Evolutionary conservation across 1,140 invertebrate genomes (phyloP).

Genomic region (Drosophila nikananu): DNA sequence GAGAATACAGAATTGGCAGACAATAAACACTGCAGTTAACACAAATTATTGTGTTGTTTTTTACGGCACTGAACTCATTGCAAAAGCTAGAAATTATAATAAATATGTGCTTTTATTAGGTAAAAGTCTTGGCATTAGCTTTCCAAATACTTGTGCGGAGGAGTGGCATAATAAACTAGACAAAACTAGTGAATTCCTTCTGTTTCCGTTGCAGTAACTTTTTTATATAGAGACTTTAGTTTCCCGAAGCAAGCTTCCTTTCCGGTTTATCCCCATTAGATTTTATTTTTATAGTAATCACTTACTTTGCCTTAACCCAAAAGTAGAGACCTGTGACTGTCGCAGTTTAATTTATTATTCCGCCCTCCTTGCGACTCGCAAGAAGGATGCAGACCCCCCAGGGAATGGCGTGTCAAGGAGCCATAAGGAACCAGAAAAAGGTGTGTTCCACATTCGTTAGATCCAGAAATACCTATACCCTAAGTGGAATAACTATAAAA

Average conservation of each 20-base stretch:
- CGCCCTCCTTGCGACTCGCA: neutral
- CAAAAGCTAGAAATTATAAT: neutral
- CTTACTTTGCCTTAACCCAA: neutral
- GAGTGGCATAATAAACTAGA: too few species aligned
- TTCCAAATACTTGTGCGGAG: too few species aligned
- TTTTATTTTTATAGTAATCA: slow-evolving; percentile 14
- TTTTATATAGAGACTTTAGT: too few species aligned
- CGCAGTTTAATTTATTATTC: slow-evolving; percentile 12
- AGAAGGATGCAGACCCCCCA: neutral
- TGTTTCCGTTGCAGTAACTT: neutral
- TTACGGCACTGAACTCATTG: neutral
- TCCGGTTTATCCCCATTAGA: neutral
- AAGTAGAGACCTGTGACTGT: neutral
- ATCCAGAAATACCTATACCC: slow-evolving; percentile 11
- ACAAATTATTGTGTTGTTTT: slow-evolving; percentile 6
- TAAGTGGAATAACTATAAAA: slow-evolving; percentile 12
- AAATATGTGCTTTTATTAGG: neutral
- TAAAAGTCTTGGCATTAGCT: too few species aligned
- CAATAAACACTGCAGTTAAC: slow-evolving; percentile 7
- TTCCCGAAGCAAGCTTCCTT: neutral
- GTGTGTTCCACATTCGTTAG: slow-evolving; percentile 8
- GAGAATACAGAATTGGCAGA: slow-evolving; percentile 5
- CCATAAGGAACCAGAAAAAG: slow-evolving; percentile 8
- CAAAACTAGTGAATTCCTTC: too few species aligned
- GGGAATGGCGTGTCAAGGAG: slow-evolving; percentile 25